Evolutionary conservation across 2,113 vertebrate genomes (phyloP), one percentile per base, ranked within the genome.

Genomic region (Cercocebus atys): DNA sequence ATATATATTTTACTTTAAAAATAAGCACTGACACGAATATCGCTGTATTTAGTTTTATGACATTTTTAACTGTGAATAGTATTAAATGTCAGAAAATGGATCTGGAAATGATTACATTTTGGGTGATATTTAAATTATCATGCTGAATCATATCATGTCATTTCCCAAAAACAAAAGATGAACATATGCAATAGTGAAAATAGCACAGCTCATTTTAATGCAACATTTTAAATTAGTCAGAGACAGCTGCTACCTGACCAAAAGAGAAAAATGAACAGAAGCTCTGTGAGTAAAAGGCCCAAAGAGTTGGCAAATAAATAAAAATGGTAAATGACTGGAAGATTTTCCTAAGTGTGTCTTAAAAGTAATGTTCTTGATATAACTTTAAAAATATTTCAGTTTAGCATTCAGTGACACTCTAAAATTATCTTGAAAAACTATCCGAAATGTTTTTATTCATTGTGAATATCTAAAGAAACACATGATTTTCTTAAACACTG

Each of bases 51-150:
- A 57, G 57, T 64, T 94, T 97, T 85, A 90, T 50, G 92, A 82
- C 66, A 97, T 96, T 96, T 94, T 90, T 97, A 97, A 95, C 35
- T 93, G 66, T 81, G 78, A 93, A 93, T 1, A 82, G 72, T 81
- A 88, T 66, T 94, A 97, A 97, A 98, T 95, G 89, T 93, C 80
- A 98, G 95, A 81, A 97, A 97, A 94, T 70, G 76, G 73, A 90
- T 96, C 86, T 96, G 93, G 81, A 94, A 94, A 92, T 0, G 9
- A 70, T 95, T 93, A 93, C 64, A 85, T 61, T 96, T 88, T 78
- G 88, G 89, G 68, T 95, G 93, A 89, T 93, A 95, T 96, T 97
- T 96, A 97, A 95, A 91, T 90, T 90, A 97, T 85, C 76, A 96
- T 14, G 30, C 52, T 81, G 94, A 97, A 90, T 95, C 76, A 72